These are phyloP conservation scores for Cassiopea andromeda DNA, from an alignment of 30 jellyfish, hydroid and myxozoan species.

Conservation along the genomic window DNA sequence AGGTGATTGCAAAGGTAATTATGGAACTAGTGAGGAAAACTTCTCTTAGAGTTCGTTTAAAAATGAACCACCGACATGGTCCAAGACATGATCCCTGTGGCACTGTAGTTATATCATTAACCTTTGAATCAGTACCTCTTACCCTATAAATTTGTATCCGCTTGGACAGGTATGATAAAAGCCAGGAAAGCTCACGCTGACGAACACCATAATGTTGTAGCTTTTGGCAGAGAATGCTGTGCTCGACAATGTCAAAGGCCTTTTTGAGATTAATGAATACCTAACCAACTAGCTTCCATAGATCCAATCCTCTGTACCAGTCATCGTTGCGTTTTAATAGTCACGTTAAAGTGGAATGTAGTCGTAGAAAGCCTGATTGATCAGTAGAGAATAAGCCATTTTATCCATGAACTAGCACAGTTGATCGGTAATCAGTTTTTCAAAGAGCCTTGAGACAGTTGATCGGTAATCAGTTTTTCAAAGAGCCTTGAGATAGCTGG, in stretches of 20 bases:
- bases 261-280: not conserved
- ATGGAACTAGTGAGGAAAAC: too few species aligned
- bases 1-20: too few species aligned
- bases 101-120: not conserved
- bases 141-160: too few species aligned
- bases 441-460: not conserved
- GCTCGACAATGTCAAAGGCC: slow-evolving; percentile 8
- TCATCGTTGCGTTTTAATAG: not conserved
- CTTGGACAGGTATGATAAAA: slow-evolving; percentile 40
- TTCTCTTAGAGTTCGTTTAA: too few species aligned
- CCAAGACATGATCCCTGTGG: slow-evolving; percentile 31
- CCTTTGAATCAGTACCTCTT: too few species aligned
- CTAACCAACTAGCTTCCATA: not conserved
- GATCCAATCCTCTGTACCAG: slow-evolving; percentile 11
- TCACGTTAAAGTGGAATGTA: slow-evolving; percentile 2
- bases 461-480: slow-evolving; percentile 36
- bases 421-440: too few species aligned
- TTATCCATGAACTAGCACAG: slow-evolving; percentile 27
- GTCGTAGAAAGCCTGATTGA: slow-evolving; percentile 14
- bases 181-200: slow-evolving; percentile 34
- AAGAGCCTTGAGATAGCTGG: slow-evolving; percentile 38
- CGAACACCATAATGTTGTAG: slow-evolving; percentile 30
- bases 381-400: slow-evolving; percentile 35
- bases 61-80: too few species aligned
- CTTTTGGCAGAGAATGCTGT: slow-evolving; percentile 12